A percentile compares a stretch with the other conserved stretches of the same genome.
These are phyloP conservation scores for Apamea monoglypha DNA, from an alignment of 2,888 invertebrate genomes.

Conservation along the genomic window DNA sequence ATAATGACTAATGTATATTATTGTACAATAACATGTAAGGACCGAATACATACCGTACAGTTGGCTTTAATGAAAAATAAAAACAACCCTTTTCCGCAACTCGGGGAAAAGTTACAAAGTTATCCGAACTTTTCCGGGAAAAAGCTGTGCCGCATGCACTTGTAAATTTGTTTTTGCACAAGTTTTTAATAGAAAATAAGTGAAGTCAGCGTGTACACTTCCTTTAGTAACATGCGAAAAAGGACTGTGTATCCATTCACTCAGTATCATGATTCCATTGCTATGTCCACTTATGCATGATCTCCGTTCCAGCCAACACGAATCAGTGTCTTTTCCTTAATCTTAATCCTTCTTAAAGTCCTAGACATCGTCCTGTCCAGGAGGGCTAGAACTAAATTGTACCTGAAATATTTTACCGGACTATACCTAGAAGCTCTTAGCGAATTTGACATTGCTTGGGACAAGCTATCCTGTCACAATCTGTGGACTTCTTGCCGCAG, in stretches of 20 bases:
- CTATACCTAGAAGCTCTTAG: conserved; percentile 7
- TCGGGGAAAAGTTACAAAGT: conserved; percentile 46
- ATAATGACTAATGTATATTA: conserved; percentile 10
- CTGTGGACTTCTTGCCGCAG: not conserved
- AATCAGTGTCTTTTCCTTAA: not conserved
- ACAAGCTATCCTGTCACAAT: not conserved
- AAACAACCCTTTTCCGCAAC: conserved; percentile 30
- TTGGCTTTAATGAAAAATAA: conserved; percentile 32
- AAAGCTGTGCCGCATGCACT: conserved; percentile 46
- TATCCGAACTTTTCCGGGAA: conserved; percentile 43
- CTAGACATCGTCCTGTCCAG: not conserved
- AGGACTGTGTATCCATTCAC: not conserved
- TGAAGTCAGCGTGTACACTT: conserved; percentile 30
- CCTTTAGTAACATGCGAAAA: conserved; percentile 12
- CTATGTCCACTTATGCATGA: conserved; percentile 3
- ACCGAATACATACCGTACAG: not conserved
- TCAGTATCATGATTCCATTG: not conserved
- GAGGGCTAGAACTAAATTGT: conserved; percentile 8
- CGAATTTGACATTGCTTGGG: not conserved
- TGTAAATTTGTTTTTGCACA: conserved; percentile 50
- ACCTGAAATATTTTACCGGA: conserved; percentile 16
- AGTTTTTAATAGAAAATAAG: conserved; percentile 58
- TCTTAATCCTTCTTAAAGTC: conserved; percentile 5
- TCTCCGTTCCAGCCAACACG: conserved; percentile 8
- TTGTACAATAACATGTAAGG: conserved; percentile 1